Conservation (phyloP, 2,888 invertebrate species). For the Myopa tessellatipennis region DNA sequence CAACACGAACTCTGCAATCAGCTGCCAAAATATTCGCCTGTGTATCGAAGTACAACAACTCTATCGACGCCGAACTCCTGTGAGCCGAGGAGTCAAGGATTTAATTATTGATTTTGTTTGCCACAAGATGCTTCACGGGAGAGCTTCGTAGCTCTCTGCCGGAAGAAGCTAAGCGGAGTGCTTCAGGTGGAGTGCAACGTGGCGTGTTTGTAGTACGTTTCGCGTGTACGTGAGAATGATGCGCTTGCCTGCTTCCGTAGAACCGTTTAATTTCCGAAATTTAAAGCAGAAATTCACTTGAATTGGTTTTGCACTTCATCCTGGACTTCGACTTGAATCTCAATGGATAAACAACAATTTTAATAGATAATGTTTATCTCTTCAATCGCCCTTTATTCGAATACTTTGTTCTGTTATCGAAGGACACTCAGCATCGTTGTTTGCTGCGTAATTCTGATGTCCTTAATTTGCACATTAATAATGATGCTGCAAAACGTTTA, state of each 20-base stretch:
- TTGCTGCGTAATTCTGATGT: neutral
- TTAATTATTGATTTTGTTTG: conserved; percentile 26
- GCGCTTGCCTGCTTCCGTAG: too few relatives aligned
- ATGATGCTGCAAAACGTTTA: conserved; percentile 35
- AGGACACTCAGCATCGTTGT: neutral
- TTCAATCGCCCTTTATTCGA: too few relatives aligned
- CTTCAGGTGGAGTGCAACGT: neutral
- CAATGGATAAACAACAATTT: too few relatives aligned
- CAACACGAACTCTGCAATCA: neutral
- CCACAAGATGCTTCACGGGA: conserved; percentile 3
- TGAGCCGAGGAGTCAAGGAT: conserved; percentile 26
- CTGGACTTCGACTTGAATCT: too few relatives aligned
- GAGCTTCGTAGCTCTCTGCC: neutral
- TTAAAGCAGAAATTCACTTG: too few relatives aligned
- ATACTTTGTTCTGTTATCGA: too few relatives aligned
- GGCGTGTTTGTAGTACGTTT: neutral
- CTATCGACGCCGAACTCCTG: conserved; percentile 1
- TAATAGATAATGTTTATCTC: neutral
- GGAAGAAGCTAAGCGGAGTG: neutral
- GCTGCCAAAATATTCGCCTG: neutral
- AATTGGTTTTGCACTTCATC: too few relatives aligned
- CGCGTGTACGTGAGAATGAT: neutral
- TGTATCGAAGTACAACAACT: neutral
- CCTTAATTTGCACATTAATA: conserved; percentile 30
- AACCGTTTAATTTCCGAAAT: too few relatives aligned